These are phyloP conservation scores for Platalea minor DNA, from an alignment of 2,797 vertebrate species.

Conservation along the genomic window DNA sequence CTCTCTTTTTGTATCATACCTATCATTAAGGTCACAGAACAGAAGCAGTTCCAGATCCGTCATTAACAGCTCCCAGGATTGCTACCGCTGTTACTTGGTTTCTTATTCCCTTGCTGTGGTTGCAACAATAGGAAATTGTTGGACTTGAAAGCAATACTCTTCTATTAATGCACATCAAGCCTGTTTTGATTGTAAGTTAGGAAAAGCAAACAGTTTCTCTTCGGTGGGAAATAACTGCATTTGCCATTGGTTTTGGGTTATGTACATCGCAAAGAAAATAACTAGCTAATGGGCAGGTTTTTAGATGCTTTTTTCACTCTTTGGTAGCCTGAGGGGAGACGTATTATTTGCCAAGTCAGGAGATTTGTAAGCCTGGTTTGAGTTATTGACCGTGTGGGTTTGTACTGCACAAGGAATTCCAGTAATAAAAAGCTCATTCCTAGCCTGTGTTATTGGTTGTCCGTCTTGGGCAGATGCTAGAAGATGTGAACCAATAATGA, in stretches of 20 bases:
- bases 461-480: background rate
- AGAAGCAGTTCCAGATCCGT: background rate
- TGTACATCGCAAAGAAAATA: background rate
- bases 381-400: background rate
- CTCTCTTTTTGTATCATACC: background rate
- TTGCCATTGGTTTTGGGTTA: background rate
- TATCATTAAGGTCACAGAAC: background rate
- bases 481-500: background rate
- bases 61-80: background rate
- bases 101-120: background rate
- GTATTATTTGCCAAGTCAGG: background rate
- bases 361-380: conserved; percentile 4
- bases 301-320: background rate
- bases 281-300: background rate
- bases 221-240: background rate
- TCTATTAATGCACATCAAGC: background rate
- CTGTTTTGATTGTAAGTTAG: background rate
- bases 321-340: background rate
- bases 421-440: conserved; percentile 5
- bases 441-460: background rate
- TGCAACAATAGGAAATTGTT: background rate
- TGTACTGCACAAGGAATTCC: background rate
- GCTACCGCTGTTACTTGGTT: background rate
- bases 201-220: background rate
- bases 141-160: background rate